A percentile compares a stretch with the other conserved stretches of the same genome.
phyloP scores from a whole-genome alignment of 30 jellyfish, hydroid and myxozoan species.

The Pseudorhiza aurosa region DNA sequence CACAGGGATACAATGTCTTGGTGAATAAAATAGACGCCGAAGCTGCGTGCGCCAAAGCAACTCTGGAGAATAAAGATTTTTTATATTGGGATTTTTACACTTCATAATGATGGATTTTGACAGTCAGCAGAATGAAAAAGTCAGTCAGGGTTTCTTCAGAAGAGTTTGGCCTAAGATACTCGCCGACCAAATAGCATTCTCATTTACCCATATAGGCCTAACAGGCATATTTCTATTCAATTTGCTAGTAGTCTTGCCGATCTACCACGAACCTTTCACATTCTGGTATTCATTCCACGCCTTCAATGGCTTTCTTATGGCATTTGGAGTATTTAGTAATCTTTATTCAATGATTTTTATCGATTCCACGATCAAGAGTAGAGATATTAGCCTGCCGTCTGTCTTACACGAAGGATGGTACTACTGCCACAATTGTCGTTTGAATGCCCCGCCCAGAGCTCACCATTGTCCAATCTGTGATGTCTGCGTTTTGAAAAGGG shows the following conservation, averaged over 20 bases:
- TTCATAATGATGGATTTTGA: constrained; percentile 11
- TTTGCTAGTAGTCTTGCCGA: constrained; percentile 78
- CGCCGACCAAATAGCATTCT: constrained; percentile 83
- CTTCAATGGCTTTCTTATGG: constrained; percentile 56
- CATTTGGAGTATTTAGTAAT: constrained; percentile 76
- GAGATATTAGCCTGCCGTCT: constrained; percentile 75
- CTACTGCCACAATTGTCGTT: constrained; percentile 85
- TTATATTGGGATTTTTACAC: too few species aligned
- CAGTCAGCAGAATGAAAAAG: not conserved
- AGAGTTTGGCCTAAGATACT: constrained; percentile 77
- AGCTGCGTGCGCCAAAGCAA: too few species aligned
- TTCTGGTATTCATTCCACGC: constrained; percentile 72
- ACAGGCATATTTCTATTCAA: constrained; percentile 73
- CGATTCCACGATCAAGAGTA: constrained; percentile 65
- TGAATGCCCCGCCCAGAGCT: constrained; percentile 94
- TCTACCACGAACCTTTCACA: constrained; percentile 75
- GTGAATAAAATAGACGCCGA: too few species aligned
- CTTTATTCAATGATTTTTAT: constrained; percentile 70
- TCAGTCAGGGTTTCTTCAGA: constrained; percentile 36
- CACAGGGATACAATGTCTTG: too few species aligned
- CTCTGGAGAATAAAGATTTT: too few species aligned
- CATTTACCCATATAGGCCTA: constrained; percentile 84
- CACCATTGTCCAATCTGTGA: constrained; percentile 94
- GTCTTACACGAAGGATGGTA: constrained; percentile 86
- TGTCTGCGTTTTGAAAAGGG: constrained; percentile 87